Conservation (phyloP, 2,797 vertebrate genomes). For the Chrysocyon brachyurus region DNA sequence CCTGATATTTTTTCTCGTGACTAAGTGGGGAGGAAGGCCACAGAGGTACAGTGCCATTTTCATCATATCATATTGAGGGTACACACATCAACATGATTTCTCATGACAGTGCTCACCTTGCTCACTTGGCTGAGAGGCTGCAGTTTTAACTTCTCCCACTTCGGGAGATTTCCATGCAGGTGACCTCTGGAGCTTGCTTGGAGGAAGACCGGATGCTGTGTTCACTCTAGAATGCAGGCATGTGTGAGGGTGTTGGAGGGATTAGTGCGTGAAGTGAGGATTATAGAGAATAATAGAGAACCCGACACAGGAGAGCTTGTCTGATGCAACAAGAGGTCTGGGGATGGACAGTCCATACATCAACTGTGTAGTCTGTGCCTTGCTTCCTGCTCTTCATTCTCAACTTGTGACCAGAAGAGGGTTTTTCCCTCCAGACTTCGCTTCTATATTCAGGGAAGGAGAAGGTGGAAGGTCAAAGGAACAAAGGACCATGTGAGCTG, state of each 20-base stretch:
- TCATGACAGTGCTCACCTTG: background rate
- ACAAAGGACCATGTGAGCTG: background rate
- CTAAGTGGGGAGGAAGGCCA: background rate
- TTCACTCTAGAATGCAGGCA: background rate
- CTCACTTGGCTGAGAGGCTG: background rate
- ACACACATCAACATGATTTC: background rate
- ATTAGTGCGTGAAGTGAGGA: background rate
- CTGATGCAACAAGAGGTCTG: background rate
- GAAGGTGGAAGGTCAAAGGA: background rate
- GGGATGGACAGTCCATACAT: background rate
- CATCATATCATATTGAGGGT: background rate
- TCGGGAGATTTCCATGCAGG: background rate
- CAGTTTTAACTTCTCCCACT: background rate
- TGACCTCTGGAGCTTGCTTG: background rate
- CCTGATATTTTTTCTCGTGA: background rate
- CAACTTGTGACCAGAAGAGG: background rate
- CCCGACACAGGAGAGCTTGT: background rate
- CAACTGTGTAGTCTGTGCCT: background rate
- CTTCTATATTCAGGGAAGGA: background rate
- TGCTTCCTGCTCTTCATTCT: background rate
- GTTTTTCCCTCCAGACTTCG: background rate
- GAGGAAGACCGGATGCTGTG: background rate
- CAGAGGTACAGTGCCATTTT: background rate
- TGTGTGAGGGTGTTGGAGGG: background rate
- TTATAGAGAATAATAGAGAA: background rate